phyloP scores from a whole-genome alignment of 2,888 invertebrate species.

The Zootermopsis nevadensis region DNA sequence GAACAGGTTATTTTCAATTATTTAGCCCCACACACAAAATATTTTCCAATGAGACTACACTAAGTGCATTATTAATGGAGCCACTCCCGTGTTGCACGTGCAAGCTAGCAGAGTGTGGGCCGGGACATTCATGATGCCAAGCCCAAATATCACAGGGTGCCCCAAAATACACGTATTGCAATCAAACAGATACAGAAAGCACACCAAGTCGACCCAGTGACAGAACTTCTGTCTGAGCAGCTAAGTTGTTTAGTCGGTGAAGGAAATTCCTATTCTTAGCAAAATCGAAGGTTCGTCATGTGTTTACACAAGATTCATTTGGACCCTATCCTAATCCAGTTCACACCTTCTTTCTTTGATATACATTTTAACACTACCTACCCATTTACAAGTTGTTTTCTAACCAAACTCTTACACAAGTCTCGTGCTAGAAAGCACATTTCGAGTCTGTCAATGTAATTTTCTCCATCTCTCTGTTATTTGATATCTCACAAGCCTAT shows the following conservation, averaged over 20 bases:
- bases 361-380: too few species aligned
- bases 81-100: conserved; percentile 26
- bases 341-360: too few species aligned
- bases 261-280: too few species aligned
- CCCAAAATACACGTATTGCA: neutral
- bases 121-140: conserved; percentile 14
- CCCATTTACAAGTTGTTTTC: too few species aligned
- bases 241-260: neutral
- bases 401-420: too few species aligned
- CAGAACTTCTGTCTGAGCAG: neutral
- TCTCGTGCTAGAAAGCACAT: too few species aligned
- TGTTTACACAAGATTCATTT: too few species aligned
- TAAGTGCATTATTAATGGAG: conserved; percentile 27
- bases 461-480: too few species aligned
- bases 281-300: too few species aligned
- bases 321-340: too few species aligned
- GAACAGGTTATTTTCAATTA: conserved; percentile 30
- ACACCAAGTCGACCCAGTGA: neutral
- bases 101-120: conserved; percentile 1
- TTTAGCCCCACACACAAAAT: conserved; percentile 28
- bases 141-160: conserved; percentile 20
- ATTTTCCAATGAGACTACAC: conserved; percentile 13
- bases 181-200: neutral
- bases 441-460: too few species aligned
- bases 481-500: too few species aligned